phyloP scores from a whole-genome alignment of 2,888 invertebrate genomes.

The Cheilosia soror region DNA sequence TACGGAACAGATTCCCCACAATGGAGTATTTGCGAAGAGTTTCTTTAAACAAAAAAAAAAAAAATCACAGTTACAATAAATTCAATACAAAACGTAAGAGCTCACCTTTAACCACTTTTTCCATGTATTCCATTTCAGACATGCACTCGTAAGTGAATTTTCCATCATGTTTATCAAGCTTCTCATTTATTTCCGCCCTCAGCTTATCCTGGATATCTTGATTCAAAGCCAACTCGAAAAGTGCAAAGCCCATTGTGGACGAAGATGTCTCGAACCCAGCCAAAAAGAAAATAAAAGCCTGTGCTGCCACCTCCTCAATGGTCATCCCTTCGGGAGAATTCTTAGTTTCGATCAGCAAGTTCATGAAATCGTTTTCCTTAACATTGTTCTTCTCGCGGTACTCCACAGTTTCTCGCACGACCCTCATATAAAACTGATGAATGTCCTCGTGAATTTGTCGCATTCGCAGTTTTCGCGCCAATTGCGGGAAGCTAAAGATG shows the following conservation, averaged over 20 bases:
- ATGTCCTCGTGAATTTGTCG: constrained; percentile 78
- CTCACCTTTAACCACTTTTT: constrained; percentile 80
- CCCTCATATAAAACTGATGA: constrained; percentile 83
- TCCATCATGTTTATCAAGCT: constrained; percentile 77
- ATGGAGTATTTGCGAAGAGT: constrained; percentile 86
- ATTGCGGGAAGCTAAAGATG: constrained; percentile 77
- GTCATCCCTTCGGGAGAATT: constrained; percentile 81
- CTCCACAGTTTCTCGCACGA: constrained; percentile 84
- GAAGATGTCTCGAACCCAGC: constrained; percentile 88
- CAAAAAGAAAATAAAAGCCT: constrained; percentile 80
- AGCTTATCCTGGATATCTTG: constrained; percentile 79
- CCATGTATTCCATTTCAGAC: constrained; percentile 79
- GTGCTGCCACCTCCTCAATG: constrained; percentile 80
- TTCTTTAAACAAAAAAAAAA: constrained; percentile 81
- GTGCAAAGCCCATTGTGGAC: constrained; percentile 85
- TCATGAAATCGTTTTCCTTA: constrained; percentile 85
- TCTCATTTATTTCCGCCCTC: constrained; percentile 78
- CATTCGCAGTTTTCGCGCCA: constrained; percentile 78
- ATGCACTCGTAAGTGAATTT: constrained; percentile 79
- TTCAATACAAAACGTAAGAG: not conserved
- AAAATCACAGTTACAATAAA: not conserved
- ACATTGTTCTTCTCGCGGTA: constrained; percentile 84
- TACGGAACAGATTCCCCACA: constrained; percentile 83
- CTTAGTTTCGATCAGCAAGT: constrained; percentile 85
- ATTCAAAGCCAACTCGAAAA: constrained; percentile 81